A percentile compares a stretch with the other conserved stretches of the same genome.
These are phyloP conservation scores for Bombus balteatus DNA, from an alignment of 1,140 invertebrate genomes.

Conservation along the genomic window DNA sequence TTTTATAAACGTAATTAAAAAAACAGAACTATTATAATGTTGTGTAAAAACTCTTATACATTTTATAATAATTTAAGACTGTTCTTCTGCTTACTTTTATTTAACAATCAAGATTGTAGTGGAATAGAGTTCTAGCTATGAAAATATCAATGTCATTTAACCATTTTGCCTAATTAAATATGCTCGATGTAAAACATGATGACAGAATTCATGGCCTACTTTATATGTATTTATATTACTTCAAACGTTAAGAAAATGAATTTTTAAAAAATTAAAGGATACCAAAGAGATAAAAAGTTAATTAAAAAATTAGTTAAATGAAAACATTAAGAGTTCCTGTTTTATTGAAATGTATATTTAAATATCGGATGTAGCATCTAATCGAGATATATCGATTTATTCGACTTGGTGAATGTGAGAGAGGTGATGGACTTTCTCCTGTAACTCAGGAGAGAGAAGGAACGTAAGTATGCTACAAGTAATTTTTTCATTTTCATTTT, in stretches of 20 bases:
- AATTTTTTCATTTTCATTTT: constrained; percentile 3
- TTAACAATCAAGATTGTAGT: background rate
- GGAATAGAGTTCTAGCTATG: background rate
- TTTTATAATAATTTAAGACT: background rate
- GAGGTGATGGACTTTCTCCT: no score
- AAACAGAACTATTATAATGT: background rate
- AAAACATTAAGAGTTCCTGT: background rate
- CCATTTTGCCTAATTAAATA: constrained; percentile 22
- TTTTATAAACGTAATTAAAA: no score
- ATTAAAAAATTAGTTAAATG: background rate
- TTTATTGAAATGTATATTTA: constrained; percentile 13
- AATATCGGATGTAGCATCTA: constrained; percentile 14
- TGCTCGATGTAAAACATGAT: background rate
- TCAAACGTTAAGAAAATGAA: background rate
- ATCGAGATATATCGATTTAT: constrained; percentile 15
- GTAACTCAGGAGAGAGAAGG: constrained; percentile 54
- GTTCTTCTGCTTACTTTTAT: background rate
- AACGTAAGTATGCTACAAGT: constrained; percentile 60
- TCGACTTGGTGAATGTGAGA: background rate
- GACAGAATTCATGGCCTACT: background rate
- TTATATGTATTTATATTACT: background rate
- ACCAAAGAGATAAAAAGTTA: background rate
- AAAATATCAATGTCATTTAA: constrained; percentile 30
- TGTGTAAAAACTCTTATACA: background rate
- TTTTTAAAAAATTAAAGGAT: background rate